Base-by-base conservation (phyloP, 2,888 invertebrate species). In the Epinotia demarniana region DNA sequence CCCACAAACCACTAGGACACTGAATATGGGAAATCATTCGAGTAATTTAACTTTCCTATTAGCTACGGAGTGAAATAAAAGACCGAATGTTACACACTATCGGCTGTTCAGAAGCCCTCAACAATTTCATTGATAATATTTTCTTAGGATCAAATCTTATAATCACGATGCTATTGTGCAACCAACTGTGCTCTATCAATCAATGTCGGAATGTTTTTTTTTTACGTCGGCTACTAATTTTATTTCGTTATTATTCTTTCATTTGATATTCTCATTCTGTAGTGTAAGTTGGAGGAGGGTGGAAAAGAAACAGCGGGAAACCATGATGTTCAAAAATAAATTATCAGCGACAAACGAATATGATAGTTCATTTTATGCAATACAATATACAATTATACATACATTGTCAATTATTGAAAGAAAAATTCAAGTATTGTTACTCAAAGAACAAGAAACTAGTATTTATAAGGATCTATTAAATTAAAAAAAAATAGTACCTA, bases 141-240 rank as follows among this genome's bases (percentile, higher is more conserved):
- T 89, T 91, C 85, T 88, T 90, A 90, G 90, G 90, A 89, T 82
- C 81, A 79, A 79, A 82, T 86, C 81, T 85, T 84, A 83, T 85
- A 86, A 86, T 87, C 83, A 87, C 82, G 85, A 84, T 81, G 82
- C 86, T 79, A 89, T 92, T 92, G 90, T 91, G 88, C 89, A 89
- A 89, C 88, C 89, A 87, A 85, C 88, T 89, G 89, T 84, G 81
- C 80, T 82, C 85, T 83, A 89, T 90, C 90, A 85, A 90, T 91
- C 91, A 91, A 85, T 86, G 86, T 87, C 85, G 76, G 77, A 69
- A 64, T n/a, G 39, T 75, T 72, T 72, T 77, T 27, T 27, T 27
- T 77, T 73, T 63, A 75, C 66, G 46, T 63, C 67, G 63, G 76
- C 69, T 78, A 69, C 75, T 58, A 75, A 76, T 74, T 73, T 78